Evolutionary conservation across 2,797 vertebrate genomes (phyloP).

Genomic region (Chaetodon trifasciatus): DNA sequence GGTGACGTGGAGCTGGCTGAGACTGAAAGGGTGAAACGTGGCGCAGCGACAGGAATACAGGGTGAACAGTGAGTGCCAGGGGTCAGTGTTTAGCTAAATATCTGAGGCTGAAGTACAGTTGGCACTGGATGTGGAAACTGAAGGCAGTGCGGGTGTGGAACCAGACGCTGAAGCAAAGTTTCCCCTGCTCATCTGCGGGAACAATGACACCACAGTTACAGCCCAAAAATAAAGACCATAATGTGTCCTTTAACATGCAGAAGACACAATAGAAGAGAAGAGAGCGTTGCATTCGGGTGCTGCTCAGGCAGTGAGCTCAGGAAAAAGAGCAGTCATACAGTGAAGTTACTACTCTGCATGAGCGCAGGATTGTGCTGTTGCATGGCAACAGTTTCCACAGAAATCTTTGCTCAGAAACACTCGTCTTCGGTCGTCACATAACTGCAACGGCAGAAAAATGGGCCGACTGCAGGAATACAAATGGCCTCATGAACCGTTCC

Average conservation of each 20-base stretch:
- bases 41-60: constrained; percentile 20
- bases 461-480: constrained; percentile 71
- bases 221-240: constrained; percentile 31
- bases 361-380: constrained; percentile 82
- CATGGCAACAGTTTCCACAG: constrained; percentile 90
- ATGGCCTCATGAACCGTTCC: constrained; percentile 53
- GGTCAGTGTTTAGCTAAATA: constrained; percentile 47
- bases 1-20: constrained; percentile 82
- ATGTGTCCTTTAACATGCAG: constrained; percentile 20
- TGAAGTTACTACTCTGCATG: constrained; percentile 70
- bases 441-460: constrained; percentile 69
- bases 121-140: constrained; percentile 83
- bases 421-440: constrained; percentile 75
- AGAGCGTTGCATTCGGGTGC: constrained; percentile 42
- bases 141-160: constrained; percentile 78
- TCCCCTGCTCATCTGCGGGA: constrained; percentile 39
- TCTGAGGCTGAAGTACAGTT: constrained; percentile 62
- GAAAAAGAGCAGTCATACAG: constrained; percentile 70
- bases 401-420: constrained; percentile 85
- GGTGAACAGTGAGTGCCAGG: constrained; percentile 39
- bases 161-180: constrained; percentile 61
- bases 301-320: constrained; percentile 40
- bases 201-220: constrained; percentile 52
- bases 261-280: background rate
- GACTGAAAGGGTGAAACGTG: constrained; percentile 84